A percentile compares a stretch with the other conserved stretches of the same genome.
Conservation (phyloP, 2,888 invertebrate species). For the Ganaspis brasiliensis region DNA sequence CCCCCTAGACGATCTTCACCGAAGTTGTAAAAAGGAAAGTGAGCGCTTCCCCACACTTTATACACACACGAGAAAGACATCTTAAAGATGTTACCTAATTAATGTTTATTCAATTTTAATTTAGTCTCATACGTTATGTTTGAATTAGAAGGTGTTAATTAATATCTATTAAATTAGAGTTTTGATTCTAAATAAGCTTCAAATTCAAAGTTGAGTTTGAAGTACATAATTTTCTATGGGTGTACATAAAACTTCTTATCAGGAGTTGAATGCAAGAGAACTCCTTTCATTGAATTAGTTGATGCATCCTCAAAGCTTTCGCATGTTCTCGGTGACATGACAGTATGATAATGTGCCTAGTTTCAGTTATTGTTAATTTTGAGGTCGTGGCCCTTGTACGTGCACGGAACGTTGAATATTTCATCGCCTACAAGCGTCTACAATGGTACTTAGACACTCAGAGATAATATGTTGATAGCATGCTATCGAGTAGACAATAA, state of each 20-base stretch:
- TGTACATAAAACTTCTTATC: neutral
- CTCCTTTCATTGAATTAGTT: neutral
- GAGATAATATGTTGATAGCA: constrained; percentile 18
- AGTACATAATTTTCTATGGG: no score
- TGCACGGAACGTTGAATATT: constrained; percentile 27
- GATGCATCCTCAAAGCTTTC: constrained; percentile 6
- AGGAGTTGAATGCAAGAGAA: neutral
- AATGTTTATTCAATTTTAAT: no score
- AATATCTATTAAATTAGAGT: no score
- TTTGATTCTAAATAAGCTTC: no score
- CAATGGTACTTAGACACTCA: constrained; percentile 25
- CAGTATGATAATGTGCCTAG: constrained; percentile 51
- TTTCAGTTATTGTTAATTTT: constrained; percentile 58
- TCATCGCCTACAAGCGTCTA: neutral
- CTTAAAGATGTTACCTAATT: no score
- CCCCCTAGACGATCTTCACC: no score
- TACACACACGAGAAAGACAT: no score
- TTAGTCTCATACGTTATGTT: no score
- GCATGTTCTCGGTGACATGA: constrained; percentile 43
- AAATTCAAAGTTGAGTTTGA: no score
- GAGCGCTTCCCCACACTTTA: no score
- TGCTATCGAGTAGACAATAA: constrained; percentile 6
- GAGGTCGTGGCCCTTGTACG: neutral
- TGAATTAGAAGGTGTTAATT: no score
- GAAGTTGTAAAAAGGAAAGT: no score